Conservation (phyloP, 2,888 invertebrate species). For the Cosmia trapezina region DNA sequence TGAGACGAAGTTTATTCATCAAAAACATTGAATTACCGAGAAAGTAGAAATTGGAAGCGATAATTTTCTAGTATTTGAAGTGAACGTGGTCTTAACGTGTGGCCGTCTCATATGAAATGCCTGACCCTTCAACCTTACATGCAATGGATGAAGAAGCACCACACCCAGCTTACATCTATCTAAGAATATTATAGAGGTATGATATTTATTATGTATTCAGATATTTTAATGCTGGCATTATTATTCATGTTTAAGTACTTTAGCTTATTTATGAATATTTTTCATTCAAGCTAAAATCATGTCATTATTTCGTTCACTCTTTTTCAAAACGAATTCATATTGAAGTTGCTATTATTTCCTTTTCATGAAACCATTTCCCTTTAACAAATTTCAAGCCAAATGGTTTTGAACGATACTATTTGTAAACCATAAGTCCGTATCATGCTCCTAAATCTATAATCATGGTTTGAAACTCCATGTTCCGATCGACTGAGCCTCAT, state of each 20-base stretch:
- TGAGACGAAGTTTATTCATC: conserved; percentile 42
- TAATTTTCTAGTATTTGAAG: conserved; percentile 70
- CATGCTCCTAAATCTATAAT: conserved; percentile 57
- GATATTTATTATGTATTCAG: background rate
- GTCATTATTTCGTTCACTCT: background rate
- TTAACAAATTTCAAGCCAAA: conserved; percentile 4
- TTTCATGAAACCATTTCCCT: background rate
- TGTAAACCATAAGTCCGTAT: conserved; percentile 47
- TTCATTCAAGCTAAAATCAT: background rate
- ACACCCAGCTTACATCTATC: conserved; percentile 52
- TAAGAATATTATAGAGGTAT: conserved; percentile 20
- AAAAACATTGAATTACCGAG: conserved; percentile 67
- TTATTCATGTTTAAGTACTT: conserved; percentile 4
- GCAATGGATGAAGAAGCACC: conserved; percentile 66
- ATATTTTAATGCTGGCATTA: conserved; percentile 9
- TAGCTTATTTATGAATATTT: background rate
- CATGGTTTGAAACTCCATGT: conserved; percentile 56
- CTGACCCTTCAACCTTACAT: conserved; percentile 66
- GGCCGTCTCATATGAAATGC: conserved; percentile 70
- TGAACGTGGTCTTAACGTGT: conserved; percentile 61
- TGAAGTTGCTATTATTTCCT: background rate
- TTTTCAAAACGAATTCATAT: background rate
- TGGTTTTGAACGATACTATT: conserved; percentile 19
- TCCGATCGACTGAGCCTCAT: conserved; percentile 53
- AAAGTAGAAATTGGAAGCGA: conserved; percentile 76